phyloP scores from a whole-genome alignment of 2,888 invertebrate genomes.

The Leptarthrus brevirostris region DNA sequence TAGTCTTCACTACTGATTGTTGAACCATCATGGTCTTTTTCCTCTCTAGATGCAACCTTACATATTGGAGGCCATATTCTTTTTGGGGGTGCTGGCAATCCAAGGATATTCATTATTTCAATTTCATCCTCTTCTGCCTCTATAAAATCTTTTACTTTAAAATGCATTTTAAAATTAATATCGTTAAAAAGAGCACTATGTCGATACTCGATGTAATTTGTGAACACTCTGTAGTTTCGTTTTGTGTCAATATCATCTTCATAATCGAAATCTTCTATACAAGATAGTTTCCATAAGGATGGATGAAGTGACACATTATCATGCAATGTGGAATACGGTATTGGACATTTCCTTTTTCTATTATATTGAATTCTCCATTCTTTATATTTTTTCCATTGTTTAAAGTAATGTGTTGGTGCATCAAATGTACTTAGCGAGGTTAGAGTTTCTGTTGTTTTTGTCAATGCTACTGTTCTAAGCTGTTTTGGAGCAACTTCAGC shows the following conservation, averaged over 20 bases:
- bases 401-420: slow-evolving; percentile 49
- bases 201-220: slow-evolving; percentile 64
- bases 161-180: slow-evolving; percentile 61
- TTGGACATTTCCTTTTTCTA: slow-evolving; percentile 49
- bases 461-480: slow-evolving; percentile 58
- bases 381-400: slow-evolving; percentile 50
- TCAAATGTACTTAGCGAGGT: slow-evolving; percentile 31
- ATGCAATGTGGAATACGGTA: slow-evolving; percentile 48
- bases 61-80: slow-evolving; percentile 52
- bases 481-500: slow-evolving; percentile 59
- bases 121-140: slow-evolving; percentile 57
- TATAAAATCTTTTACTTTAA: slow-evolving; percentile 64
- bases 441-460: slow-evolving; percentile 56
- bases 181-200: slow-evolving; percentile 64
- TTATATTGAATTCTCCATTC: slow-evolving; percentile 48
- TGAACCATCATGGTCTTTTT: not conserved
- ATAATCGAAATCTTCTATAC: slow-evolving; percentile 62
- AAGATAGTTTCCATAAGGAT: slow-evolving; percentile 60
- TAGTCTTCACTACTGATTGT: slow-evolving; percentile 57
- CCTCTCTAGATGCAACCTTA: not conserved
- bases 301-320: slow-evolving; percentile 61
- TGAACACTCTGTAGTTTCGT: slow-evolving; percentile 63
- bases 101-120: slow-evolving; percentile 53
- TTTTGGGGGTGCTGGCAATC: slow-evolving; percentile 51
- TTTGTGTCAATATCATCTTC: slow-evolving; percentile 63